These are phyloP conservation scores for Drosophila insularis DNA, from an alignment of 1,140 invertebrate species.

Conservation along the genomic window DNA sequence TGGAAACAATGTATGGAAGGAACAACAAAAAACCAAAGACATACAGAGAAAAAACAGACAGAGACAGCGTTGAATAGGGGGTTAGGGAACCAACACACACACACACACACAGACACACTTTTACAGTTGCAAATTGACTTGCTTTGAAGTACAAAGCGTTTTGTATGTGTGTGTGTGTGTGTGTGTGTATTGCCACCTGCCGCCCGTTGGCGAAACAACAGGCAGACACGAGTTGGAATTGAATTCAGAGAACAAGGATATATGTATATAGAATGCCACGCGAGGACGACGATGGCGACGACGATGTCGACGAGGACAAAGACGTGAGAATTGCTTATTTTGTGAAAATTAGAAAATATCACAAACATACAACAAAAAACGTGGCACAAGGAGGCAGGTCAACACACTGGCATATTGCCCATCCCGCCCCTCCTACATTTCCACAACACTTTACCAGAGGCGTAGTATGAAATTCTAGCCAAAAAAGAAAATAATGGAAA, in stretches of 20 bases:
- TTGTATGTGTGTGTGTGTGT: conserved; percentile 32
- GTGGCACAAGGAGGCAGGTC: conserved; percentile 3
- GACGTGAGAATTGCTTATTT: conserved; percentile 81
- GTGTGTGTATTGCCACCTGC: conserved; percentile 37
- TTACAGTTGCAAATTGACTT: conserved; percentile 61
- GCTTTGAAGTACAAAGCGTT: conserved; percentile 78
- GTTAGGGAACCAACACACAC: conserved; percentile 18
- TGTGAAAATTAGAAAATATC: conserved; percentile 77
- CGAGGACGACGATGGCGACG: conserved; percentile 8
- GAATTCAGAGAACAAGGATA: conserved; percentile 53
- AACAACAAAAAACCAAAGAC: conserved; percentile 38
- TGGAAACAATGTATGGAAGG: conserved; percentile 25
- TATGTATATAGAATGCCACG: conserved; percentile 43
- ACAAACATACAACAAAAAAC: conserved; percentile 43
- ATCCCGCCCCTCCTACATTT: neutral
- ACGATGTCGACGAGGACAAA: conserved; percentile 43
- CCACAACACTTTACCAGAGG: neutral
- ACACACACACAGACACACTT: conserved; percentile 22
- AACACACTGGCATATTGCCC: conserved; percentile 21
- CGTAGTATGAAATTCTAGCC: neutral
- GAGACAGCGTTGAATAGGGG: conserved; percentile 20
- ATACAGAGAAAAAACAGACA: conserved; percentile 28
- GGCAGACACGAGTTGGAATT: conserved; percentile 49
- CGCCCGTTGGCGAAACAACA: conserved; percentile 72
- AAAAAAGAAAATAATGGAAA: neutral